A percentile compares a stretch with the other conserved stretches of the same genome.
phyloP scores from a whole-genome alignment of 2,797 vertebrate genomes.

The Meda fulgida region DNA sequence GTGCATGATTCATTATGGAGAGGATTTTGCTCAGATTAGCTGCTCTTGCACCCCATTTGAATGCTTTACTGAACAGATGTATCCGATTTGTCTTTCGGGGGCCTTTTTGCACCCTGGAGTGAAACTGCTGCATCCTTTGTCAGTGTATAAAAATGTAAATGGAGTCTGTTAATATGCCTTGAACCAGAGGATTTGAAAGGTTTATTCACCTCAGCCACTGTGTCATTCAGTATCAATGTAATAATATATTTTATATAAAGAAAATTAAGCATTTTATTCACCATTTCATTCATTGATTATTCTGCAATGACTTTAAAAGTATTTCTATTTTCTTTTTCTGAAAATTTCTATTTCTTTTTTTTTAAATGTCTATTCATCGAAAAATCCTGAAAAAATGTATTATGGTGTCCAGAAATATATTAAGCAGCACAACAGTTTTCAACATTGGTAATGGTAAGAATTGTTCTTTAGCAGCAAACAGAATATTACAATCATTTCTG shows the following conservation, averaged over 20 bases:
- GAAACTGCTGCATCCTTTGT: conserved; percentile 55
- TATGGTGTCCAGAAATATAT: no score
- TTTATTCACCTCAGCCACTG: not conserved
- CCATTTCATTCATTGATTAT: not conserved
- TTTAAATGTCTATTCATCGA: no score
- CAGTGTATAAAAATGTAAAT: conserved; percentile 25
- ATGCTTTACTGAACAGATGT: conserved; percentile 59
- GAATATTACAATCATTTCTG: not conserved
- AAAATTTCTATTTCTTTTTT: no score
- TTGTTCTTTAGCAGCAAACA: not conserved
- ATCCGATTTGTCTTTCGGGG: conserved; percentile 55
- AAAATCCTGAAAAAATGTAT: no score
- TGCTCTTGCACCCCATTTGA: conserved; percentile 38
- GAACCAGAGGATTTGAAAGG: conserved; percentile 22
- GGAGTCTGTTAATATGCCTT: conserved; percentile 2
- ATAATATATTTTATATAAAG: not conserved
- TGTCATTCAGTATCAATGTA: not conserved
- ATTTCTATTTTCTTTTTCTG: no score
- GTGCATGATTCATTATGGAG: not conserved
- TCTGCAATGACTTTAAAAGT: no score
- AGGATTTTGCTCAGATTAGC: conserved; percentile 34
- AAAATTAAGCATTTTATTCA: not conserved
- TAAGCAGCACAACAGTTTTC: not conserved
- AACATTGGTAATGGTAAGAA: not conserved
- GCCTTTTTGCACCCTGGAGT: conserved; percentile 55